phyloP scores from a whole-genome alignment of 2,113 vertebrate genomes.

The Limanda limanda region DNA sequence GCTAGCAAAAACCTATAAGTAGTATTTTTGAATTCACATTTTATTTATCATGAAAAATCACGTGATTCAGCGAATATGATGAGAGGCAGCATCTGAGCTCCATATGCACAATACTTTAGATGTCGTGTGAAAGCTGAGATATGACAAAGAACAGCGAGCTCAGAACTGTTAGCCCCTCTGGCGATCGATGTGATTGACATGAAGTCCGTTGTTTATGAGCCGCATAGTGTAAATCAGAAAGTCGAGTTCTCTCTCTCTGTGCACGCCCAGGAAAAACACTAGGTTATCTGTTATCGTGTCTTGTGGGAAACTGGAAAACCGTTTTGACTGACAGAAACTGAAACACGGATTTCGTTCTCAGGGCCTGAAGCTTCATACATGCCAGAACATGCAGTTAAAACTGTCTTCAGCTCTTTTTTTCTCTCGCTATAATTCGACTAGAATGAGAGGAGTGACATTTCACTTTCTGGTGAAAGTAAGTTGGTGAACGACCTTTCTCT shows the following conservation, averaged over 20 bases:
- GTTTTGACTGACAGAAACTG: conserved; percentile 35
- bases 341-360: conserved; percentile 30
- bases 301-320: conserved; percentile 30
- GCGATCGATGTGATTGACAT: conserved; percentile 5
- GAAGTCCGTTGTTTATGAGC: conserved; percentile 19
- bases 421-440: conserved; percentile 23
- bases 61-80: neutral
- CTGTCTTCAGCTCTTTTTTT: conserved; percentile 18
- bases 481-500: conserved; percentile 18
- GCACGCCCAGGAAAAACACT: conserved; percentile 24
- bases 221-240: conserved; percentile 18
- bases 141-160: conserved; percentile 5
- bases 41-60: neutral
- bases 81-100: neutral
- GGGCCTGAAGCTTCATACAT: conserved; percentile 36
- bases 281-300: neutral
- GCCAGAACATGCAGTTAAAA: conserved; percentile 50
- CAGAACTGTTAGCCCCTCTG: conserved; percentile 32
- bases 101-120: neutral
- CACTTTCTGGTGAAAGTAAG: conserved; percentile 22
- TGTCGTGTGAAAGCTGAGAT: conserved; percentile 6
- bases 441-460: conserved; percentile 48
- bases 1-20: too few relatives aligned
- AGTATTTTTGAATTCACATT: neutral
- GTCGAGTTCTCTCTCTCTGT: conserved; percentile 1